Evolutionary conservation across 2,113 vertebrate species (phyloP).

Genomic region (Aix galericulata): DNA sequence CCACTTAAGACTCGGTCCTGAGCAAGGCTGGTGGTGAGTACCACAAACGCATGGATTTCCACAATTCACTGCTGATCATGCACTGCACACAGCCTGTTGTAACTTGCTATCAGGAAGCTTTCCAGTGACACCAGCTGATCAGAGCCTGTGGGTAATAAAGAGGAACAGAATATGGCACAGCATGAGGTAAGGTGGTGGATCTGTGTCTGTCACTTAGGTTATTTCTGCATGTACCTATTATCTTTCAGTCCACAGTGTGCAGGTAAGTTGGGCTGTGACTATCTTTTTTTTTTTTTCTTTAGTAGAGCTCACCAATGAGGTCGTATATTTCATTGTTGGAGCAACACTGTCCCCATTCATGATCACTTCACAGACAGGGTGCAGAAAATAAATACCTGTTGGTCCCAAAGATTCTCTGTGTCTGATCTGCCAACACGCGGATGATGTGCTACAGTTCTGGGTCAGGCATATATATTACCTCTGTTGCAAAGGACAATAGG

Average conservation of each 20-base stretch:
- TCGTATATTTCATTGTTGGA: not conserved
- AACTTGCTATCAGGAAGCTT: not conserved
- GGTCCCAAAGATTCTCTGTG: not conserved
- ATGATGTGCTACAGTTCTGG: rapidly evolving
- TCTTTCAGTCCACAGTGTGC: not conserved
- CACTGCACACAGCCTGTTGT: not conserved
- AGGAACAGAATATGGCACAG: not conserved
- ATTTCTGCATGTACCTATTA: not conserved
- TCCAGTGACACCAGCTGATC: not conserved
- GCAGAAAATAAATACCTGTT: not conserved
- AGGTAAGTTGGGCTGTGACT: not conserved
- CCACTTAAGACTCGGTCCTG: not conserved
- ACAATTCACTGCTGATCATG: not conserved
- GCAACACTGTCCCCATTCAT: not conserved
- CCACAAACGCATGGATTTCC: not conserved
- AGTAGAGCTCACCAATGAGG: not conserved
- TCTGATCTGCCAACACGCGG: not conserved
- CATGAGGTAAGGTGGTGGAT: not conserved
- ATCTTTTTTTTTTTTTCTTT: not conserved
- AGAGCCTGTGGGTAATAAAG: not conserved
- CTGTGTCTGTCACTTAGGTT: not conserved
- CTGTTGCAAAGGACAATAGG: not conserved
- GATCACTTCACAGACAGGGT: not conserved
- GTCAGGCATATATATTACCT: not conserved
- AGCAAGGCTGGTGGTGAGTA: not conserved